These are phyloP conservation scores for Agrypnia vestita DNA, from an alignment of 1,140 invertebrate genomes.

Conservation along the genomic window DNA sequence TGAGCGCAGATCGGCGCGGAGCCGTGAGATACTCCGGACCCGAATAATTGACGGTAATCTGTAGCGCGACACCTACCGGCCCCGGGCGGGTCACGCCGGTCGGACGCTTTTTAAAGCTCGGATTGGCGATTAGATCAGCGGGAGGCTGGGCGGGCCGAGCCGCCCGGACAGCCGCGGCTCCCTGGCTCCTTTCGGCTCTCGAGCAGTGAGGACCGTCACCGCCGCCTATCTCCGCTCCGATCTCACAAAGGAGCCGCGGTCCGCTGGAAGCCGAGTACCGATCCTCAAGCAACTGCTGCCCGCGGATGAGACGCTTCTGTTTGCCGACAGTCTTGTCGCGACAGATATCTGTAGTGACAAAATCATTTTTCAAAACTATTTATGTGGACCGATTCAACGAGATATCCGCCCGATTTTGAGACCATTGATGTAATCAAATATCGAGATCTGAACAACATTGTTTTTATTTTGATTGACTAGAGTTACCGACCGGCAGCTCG, in stretches of 20 bases:
- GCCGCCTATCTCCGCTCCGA: conserved; percentile 24
- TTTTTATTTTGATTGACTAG: no score
- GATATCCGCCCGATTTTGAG: conserved; percentile 9
- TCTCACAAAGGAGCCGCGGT: conserved; percentile 40
- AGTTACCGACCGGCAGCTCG: no score
- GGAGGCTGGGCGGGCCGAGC: conserved; percentile 2
- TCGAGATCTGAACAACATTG: neutral
- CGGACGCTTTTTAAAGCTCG: conserved; percentile 26
- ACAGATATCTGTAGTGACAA: conserved; percentile 31
- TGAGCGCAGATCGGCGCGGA: conserved; percentile 34
- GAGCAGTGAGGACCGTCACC: neutral
- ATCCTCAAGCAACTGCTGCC: conserved; percentile 20
- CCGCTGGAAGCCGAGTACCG: conserved; percentile 20
- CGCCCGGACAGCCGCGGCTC: neutral
- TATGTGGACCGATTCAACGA: conserved; percentile 12
- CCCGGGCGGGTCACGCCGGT: conserved; percentile 29
- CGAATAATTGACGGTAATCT: conserved; percentile 46
- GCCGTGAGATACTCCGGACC: conserved; percentile 43
- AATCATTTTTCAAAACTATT: conserved; percentile 2
- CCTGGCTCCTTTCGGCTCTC: conserved; percentile 7
- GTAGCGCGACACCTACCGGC: conserved; percentile 34
- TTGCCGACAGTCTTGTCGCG: conserved; percentile 32
- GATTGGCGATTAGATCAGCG: conserved; percentile 41
- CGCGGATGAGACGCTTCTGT: conserved; percentile 29
- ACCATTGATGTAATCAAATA: conserved; percentile 6